Conservation (phyloP, 2,797 vertebrate genomes). For the Centropyge bicolor region DNA sequence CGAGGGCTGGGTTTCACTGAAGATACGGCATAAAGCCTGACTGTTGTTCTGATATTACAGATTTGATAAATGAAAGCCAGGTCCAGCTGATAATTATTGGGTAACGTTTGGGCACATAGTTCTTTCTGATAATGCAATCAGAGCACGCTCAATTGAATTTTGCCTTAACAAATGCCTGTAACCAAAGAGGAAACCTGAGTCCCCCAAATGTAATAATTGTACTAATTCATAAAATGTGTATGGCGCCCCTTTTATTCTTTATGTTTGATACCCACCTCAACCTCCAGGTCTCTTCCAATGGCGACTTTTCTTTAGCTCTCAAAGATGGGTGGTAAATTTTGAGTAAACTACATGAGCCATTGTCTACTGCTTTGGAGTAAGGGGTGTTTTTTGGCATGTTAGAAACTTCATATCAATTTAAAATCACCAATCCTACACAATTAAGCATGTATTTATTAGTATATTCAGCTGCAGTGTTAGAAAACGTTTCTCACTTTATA, state of each 20-base stretch:
- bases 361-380: neutral
- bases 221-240: slow-evolving; percentile 20
- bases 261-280: slow-evolving; percentile 15
- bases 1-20: slow-evolving; percentile 26
- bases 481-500: neutral
- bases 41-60: slow-evolving; percentile 34
- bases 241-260: neutral
- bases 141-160: slow-evolving; percentile 48
- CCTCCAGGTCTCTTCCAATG: neutral
- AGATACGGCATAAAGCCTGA: slow-evolving; percentile 27
- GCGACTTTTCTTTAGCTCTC: neutral
- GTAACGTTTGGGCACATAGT: slow-evolving; percentile 7
- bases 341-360: neutral
- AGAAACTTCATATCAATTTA: neutral
- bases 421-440: too few relatives aligned
- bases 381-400: neutral
- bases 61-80: slow-evolving; percentile 27
- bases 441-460: neutral
- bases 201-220: slow-evolving; percentile 8
- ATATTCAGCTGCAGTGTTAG: neutral
- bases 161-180: slow-evolving; percentile 16
- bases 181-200: slow-evolving; percentile 21
- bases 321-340: neutral
- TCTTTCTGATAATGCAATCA: slow-evolving; percentile 37
- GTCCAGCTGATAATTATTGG: slow-evolving; percentile 12